Base-by-base conservation (phyloP, 2,113 vertebrate genomes). In the Colinus virginianus region DNA sequence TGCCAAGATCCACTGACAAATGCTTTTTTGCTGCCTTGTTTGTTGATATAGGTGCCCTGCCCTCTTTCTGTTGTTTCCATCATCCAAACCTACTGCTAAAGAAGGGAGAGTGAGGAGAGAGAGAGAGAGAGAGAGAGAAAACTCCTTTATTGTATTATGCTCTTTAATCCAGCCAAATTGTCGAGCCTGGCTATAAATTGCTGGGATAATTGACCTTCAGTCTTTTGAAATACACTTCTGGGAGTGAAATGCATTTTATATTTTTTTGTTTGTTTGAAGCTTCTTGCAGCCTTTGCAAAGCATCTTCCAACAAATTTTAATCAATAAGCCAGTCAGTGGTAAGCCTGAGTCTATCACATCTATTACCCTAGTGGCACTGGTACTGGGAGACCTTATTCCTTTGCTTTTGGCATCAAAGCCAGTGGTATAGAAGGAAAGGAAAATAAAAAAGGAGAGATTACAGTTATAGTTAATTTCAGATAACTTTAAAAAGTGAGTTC, bases 321-420 rank as follows among this genome's bases (percentile, higher is more conserved):
- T 96, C 80, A 89, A 91, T 90, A 95, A 71, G 38, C 30, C 87
- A 94, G 88, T 90, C 81, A 90, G 71, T 75, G 78, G 78, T 93
- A 96, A 96, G 90, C 79, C 80, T 76, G 83, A 90, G 78, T 36
- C 75, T 68, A 86, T 96, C 70, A 81, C 56, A 87, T 88, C 78
- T 95, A 68, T 90, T 82, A 88, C 67, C 34, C 93, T 53, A 61
- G 86, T 93, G 76, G 51, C 68, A 92, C 42, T 89, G 70, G 22
- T 69, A 70, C n/a, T 94, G 72, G 79, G 95, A 89, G 18, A 13
- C 34, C 34, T 90, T 77, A 45, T 34, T 94, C 64, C 48, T 93
- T 70, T 0, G 0, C 72, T 70, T 92, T 83, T 12, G 11, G 84
- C 83, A 91, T 86, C 59, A 88, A 76, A 90, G 43, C 51, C 43